Conservation (phyloP, 1,140 invertebrate genomes). For the Drosophila erecta region DNA sequence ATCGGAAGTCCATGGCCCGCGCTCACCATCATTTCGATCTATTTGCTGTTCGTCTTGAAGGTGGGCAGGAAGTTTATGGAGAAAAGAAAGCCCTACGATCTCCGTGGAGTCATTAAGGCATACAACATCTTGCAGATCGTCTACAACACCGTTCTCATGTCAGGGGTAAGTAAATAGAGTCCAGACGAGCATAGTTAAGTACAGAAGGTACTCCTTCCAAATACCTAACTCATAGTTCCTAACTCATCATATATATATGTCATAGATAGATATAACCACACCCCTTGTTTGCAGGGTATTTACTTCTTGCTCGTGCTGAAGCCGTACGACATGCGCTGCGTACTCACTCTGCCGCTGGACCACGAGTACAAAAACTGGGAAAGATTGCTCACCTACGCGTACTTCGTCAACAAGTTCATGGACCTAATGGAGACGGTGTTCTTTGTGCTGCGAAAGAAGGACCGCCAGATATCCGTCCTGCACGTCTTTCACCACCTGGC, state of each 20-base stretch:
- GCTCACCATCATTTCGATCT: constrained; percentile 88
- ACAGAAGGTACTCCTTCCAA: background rate
- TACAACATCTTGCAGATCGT: constrained; percentile 91
- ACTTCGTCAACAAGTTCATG: constrained; percentile 55
- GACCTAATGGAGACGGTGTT: constrained; percentile 55
- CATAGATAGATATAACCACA: too few relatives aligned
- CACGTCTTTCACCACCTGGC: constrained; percentile 86
- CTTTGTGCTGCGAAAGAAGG: constrained; percentile 61
- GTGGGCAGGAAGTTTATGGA: constrained; percentile 92
- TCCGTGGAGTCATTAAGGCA: constrained; percentile 89
- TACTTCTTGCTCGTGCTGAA: constrained; percentile 19
- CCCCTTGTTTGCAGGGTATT: constrained; percentile 11
- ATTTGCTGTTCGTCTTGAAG: constrained; percentile 88
- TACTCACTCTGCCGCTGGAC: constrained; percentile 30
- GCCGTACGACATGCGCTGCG: constrained; percentile 36
- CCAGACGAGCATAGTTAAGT: background rate
- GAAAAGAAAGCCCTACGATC: constrained; percentile 90
- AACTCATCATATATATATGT: too few relatives aligned
- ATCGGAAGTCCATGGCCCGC: constrained; percentile 90
- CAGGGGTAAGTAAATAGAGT: constrained; percentile 16
- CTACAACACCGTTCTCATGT: constrained; percentile 32
- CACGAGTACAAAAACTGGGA: constrained; percentile 37
- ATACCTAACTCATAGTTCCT: too few relatives aligned
- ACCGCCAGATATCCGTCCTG: constrained; percentile 52
- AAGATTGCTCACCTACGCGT: constrained; percentile 28